These are phyloP conservation scores for Corythaeola cristata DNA, from an alignment of 2,113 vertebrate species.

Conservation along the genomic window DNA sequence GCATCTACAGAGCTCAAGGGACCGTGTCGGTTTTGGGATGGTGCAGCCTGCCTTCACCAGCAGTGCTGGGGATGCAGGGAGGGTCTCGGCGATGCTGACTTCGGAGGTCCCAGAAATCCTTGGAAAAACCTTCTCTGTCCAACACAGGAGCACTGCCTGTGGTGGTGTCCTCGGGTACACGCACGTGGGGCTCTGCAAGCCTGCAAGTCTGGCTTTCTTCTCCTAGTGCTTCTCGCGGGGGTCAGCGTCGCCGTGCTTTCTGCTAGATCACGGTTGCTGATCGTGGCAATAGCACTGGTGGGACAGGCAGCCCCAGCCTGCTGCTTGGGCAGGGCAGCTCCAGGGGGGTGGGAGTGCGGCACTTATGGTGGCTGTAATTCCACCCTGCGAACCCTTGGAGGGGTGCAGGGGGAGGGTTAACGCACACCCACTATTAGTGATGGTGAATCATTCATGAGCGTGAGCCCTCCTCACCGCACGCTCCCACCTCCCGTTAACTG, in stretches of 20 bases:
- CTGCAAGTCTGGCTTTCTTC: background rate
- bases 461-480: fast-evolving
- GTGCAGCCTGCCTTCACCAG: background rate
- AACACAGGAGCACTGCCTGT: background rate
- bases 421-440: background rate
- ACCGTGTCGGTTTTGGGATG: background rate
- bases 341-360: fast-evolving
- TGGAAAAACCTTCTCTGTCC: background rate
- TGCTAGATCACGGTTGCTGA: background rate
- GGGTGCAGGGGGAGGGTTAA: background rate
- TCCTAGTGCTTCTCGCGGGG: background rate
- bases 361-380: background rate
- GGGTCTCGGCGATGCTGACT: background rate
- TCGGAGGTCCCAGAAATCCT: background rate
- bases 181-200: background rate
- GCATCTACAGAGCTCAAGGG: background rate
- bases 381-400: background rate
- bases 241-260: background rate
- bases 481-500: background rate
- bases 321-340: fast-evolving
- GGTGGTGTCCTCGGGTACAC: background rate
- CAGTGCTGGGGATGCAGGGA: fast-evolving
- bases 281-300: fast-evolving
- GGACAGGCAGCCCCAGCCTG: background rate
- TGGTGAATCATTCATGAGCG: fast-evolving